Evolutionary conservation across 2,888 invertebrate genomes (phyloP), one percentile per base, ranked within the genome.

Genomic region (Nematopogon swammerdamellus): DNA sequence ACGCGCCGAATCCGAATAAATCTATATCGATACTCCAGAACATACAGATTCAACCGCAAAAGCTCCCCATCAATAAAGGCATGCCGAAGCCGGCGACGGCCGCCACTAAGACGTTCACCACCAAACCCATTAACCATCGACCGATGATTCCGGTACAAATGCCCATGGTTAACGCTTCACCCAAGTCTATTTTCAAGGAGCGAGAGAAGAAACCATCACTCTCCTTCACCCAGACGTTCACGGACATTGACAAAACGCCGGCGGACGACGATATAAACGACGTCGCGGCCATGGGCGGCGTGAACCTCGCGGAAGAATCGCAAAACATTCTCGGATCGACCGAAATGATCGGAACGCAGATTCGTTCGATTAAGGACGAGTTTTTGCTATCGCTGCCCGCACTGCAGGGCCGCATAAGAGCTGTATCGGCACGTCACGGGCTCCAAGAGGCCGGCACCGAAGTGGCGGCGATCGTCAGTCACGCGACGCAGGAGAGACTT

Each of bases 211-310:
- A 87, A 62, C 71, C 82, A 0, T 53, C 64, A 14, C 18, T 44
- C 0, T 10, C 47, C 3, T 50, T 46, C 36, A 30, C 46, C 6
- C 45, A 45, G 5, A 18, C 46, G n/a, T 30, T 71, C 85, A 49
- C 81, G 83, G 30, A 74, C 14, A 44, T 44, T 17, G 82, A 79
- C 67, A 82, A 76, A 65, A 82, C 75, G 75, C 83, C 84, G 54
- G 94, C 92, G 44, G 95, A 96, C 63, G 97, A 97, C 67, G 97
- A 98, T 68, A 96, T 97, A 62, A 98, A 97, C 65, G 97, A 98
- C 77, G 97, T 98, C 14, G 97, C 97, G 25, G 96, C 97, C 10
- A 97, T 98, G 97, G 97, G 97, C 55, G 97, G 97, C 48, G 97
- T 98, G 50, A 98, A 98, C 77, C 82, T 98, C 61, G 92, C 92